These are phyloP conservation scores for Akabosia matsudoensis DNA, from an alignment of 1,140 invertebrate genomes.

Conservation along the genomic window DNA sequence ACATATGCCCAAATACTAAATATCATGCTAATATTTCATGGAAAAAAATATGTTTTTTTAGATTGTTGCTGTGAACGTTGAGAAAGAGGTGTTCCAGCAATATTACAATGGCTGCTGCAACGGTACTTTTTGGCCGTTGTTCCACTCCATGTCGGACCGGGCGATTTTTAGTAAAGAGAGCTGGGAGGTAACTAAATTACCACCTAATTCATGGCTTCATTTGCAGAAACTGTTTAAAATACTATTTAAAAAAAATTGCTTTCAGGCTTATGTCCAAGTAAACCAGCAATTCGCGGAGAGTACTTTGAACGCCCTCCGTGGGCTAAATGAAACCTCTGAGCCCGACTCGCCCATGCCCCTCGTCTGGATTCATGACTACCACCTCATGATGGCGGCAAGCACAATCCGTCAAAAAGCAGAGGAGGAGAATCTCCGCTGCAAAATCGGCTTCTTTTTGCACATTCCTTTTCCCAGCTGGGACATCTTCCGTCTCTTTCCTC, in stretches of 20 bases:
- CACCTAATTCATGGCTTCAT: neutral
- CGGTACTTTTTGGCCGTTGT: slow-evolving; percentile 84
- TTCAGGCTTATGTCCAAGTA: slow-evolving; percentile 68
- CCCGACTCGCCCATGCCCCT: slow-evolving; percentile 64
- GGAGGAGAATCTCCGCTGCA: slow-evolving; percentile 70
- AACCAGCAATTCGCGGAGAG: slow-evolving; percentile 78
- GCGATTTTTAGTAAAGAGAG: slow-evolving; percentile 73
- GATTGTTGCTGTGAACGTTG: slow-evolving; percentile 75
- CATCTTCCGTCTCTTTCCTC: slow-evolving; percentile 81
- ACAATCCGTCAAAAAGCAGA: slow-evolving; percentile 75
- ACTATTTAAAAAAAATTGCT: neutral
- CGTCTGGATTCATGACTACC: slow-evolving; percentile 86
- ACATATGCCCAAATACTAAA: no score
- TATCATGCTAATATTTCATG: neutral
- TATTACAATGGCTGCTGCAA: slow-evolving; percentile 89
- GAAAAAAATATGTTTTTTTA: slow-evolving; percentile 51
- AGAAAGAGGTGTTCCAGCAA: slow-evolving; percentile 69
- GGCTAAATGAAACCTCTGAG: slow-evolving; percentile 50
- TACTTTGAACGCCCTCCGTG: slow-evolving; percentile 68
- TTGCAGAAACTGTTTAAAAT: neutral
- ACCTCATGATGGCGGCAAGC: slow-evolving; percentile 83
- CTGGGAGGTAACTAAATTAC: slow-evolving; percentile 59
- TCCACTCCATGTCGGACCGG: slow-evolving; percentile 82
- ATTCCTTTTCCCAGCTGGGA: slow-evolving; percentile 92
- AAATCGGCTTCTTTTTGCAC: slow-evolving; percentile 85